A percentile compares a stretch with the other conserved stretches of the same genome.
phyloP scores from a whole-genome alignment of 2,888 invertebrate species.

The Galerucella pusilla region DNA sequence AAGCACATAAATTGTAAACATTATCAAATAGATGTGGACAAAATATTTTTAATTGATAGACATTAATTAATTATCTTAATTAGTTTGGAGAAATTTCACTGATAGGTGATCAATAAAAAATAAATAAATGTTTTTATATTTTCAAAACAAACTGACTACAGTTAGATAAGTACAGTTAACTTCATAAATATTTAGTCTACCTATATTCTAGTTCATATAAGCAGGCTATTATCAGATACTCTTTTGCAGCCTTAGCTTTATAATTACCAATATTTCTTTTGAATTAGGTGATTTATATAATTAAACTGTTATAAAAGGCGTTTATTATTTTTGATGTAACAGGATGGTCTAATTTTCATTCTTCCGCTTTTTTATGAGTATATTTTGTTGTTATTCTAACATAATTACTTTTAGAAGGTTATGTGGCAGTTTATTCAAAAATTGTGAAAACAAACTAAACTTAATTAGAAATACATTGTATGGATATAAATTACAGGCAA shows the following conservation, averaged over 20 bases:
- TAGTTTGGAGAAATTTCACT: not conserved
- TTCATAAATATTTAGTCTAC: conserved; percentile 18
- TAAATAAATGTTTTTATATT: not conserved
- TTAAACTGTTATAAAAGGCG: not conserved
- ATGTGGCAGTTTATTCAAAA: not conserved
- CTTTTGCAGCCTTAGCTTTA: not conserved
- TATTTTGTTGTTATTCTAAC: not conserved
- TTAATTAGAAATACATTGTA: not conserved
- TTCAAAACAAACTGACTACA: not conserved
- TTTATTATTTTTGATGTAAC: not conserved
- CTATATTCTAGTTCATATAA: conserved; percentile 4
- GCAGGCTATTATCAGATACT: conserved; percentile 14
- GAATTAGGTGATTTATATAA: not conserved
- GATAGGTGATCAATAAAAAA: conserved; percentile 3
- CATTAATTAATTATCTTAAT: not conserved
- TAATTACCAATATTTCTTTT: not conserved
- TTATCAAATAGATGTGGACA: too few relatives aligned
- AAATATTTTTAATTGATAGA: not conserved
- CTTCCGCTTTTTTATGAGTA: conserved; percentile 1
- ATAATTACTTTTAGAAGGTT: not conserved
- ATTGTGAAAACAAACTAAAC: not conserved
- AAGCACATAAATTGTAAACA: too few relatives aligned
- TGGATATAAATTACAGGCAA: not conserved
- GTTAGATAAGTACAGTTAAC: not conserved
- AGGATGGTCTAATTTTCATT: conserved; percentile 4